These are phyloP conservation scores for Malurus melanocephalus DNA, from an alignment of 2,113 vertebrate genomes.

Conservation along the genomic window DNA sequence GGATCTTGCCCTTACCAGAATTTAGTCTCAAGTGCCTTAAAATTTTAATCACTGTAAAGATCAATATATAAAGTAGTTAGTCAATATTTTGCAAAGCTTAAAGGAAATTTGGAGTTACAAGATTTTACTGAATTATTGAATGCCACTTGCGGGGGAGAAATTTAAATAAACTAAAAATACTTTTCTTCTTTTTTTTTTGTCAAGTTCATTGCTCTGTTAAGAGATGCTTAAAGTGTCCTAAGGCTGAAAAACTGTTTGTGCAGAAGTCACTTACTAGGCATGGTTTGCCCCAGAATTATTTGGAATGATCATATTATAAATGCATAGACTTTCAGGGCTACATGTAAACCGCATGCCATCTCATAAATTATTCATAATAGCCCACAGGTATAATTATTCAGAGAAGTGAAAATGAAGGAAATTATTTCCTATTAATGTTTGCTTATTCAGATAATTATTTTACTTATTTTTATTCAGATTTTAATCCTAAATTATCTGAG, in stretches of 20 bases:
- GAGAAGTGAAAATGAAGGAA: conserved; percentile 89
- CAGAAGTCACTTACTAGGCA: conserved; percentile 83
- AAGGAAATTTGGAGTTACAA: conserved; percentile 58
- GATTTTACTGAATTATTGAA: conserved; percentile 75
- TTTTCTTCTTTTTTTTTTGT: not conserved
- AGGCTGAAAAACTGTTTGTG: conserved; percentile 74
- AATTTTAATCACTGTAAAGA: conserved; percentile 58
- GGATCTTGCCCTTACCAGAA: conserved; percentile 10
- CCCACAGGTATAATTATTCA: conserved; percentile 91
- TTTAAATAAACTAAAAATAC: conserved; percentile 60
- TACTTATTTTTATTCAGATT: conserved; percentile 18
- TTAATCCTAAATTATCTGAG: conserved; percentile 1
- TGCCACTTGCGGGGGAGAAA: conserved; percentile 45
- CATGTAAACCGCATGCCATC: conserved; percentile 84
- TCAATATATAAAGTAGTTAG: conserved; percentile 54
- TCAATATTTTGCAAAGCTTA: conserved; percentile 56
- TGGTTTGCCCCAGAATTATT: conserved; percentile 81
- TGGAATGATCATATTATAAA: conserved; percentile 85
- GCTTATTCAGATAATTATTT: conserved; percentile 77
- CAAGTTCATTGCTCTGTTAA: not conserved
- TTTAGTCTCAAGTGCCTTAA: conserved; percentile 40
- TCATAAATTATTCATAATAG: conserved; percentile 91
- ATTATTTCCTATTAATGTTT: conserved; percentile 95
- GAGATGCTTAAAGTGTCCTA: conserved; percentile 31
- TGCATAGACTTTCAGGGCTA: conserved; percentile 80